Evolutionary conservation across 1,140 invertebrate genomes (phyloP).

Genomic region (Periplaneta americana): DNA sequence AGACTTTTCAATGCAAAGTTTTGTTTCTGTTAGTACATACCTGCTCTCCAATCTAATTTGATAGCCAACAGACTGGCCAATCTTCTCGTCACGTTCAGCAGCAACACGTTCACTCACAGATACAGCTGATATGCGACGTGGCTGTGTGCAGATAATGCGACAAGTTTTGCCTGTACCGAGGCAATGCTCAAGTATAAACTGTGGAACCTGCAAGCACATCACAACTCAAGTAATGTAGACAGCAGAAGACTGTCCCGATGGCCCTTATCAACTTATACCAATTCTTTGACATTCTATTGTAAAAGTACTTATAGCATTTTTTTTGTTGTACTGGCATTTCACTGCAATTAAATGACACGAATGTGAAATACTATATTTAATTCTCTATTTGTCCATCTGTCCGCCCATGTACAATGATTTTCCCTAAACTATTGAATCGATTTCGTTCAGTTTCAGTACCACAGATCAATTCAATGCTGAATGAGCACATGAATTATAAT

Average conservation of each 20-base stretch:
- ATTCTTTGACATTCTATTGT: too few species aligned
- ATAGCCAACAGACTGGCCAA: conserved; percentile 88
- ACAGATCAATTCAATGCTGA: too few species aligned
- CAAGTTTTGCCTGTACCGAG: conserved; percentile 58
- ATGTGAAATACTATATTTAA: too few species aligned
- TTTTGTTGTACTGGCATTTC: too few species aligned
- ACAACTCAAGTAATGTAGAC: too few species aligned
- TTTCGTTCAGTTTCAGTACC: too few species aligned
- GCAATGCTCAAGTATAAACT: conserved; percentile 81
- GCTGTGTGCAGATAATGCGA: conserved; percentile 89
- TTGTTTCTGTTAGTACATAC: conserved; percentile 18
- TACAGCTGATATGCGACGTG: conserved; percentile 83
- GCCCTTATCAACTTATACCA: conserved; percentile 74
- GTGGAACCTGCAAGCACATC: conserved; percentile 55
- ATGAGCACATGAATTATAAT: too few species aligned
- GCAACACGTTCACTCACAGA: conserved; percentile 73
- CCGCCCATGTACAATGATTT: too few species aligned
- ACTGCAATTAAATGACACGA: too few species aligned
- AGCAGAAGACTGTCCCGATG: conserved; percentile 87
- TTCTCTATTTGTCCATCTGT: too few species aligned
- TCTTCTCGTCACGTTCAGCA: conserved; percentile 77
- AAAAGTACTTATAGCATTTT: too few species aligned
- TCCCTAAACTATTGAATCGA: too few species aligned
- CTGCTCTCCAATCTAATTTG: conserved; percentile 83
- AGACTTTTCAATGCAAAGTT: neutral